Conservation (phyloP, 1,140 invertebrate species). For the Drosophila pruinosa region DNA sequence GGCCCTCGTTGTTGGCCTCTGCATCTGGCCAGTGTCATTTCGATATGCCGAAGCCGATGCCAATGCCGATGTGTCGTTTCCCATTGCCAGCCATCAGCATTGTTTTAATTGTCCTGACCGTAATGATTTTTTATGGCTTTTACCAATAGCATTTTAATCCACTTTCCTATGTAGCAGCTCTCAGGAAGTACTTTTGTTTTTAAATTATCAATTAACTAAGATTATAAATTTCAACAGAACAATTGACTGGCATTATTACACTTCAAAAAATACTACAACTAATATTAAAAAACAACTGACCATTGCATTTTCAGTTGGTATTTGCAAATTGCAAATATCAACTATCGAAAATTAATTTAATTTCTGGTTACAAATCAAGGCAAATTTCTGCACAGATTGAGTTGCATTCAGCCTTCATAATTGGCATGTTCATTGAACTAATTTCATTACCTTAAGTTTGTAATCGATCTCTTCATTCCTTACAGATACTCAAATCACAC, state of each 20-base stretch:
- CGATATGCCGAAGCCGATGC: neutral
- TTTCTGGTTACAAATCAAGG: constrained; percentile 21
- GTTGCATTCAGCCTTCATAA: constrained; percentile 19
- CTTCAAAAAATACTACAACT: too few species aligned
- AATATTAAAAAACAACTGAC: too few species aligned
- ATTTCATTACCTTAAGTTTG: constrained; percentile 38
- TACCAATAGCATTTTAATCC: constrained; percentile 30
- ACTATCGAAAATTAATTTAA: constrained; percentile 31
- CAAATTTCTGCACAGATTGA: constrained; percentile 13
- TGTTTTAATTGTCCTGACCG: constrained; percentile 35
- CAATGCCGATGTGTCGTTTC: constrained; percentile 11
- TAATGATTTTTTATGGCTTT: constrained; percentile 48
- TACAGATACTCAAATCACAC: constrained; percentile 6
- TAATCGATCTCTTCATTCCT: neutral
- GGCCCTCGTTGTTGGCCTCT: neutral
- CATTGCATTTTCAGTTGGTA: too few species aligned
- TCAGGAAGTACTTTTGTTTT: neutral
- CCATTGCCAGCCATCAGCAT: constrained; percentile 52
- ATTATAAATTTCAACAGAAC: too few species aligned
- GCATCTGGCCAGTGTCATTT: constrained; percentile 1
- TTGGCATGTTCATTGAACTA: constrained; percentile 49
- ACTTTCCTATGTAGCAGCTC: neutral
- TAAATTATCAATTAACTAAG: neutral
- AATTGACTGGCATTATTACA: too few species aligned
- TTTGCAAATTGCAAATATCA: too few species aligned